Base-by-base conservation (phyloP, 2,797 vertebrate species). In the Gymnothorax reevesii region DNA sequence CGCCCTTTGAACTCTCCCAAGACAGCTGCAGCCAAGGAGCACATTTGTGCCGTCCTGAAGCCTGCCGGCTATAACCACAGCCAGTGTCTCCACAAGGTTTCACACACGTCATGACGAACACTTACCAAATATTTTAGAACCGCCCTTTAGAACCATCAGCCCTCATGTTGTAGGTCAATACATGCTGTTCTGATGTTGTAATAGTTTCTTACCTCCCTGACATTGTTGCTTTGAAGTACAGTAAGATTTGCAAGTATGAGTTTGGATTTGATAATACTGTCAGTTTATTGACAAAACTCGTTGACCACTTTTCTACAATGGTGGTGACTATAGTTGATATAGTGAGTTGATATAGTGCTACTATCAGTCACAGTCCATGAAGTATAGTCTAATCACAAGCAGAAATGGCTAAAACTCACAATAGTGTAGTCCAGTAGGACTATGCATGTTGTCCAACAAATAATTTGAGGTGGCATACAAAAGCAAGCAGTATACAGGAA, bases 1-100 rank as follows among this genome's bases (percentile, higher is more conserved):
- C 8, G 85, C 82, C 75, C 87, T 89, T 87, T 89, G 87, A 86
- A 87, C 86, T 87, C 84, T 80, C 60, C 1, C 57, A 33, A 84
- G 79, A 85, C 59, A 82, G 85, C 22, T 2, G 20, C 22, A 22
- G 42, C 77, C 52, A 17, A 80, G 42, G 77, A 54, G 75, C 42
- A 54, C 75, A 79, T 79, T 17, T 2, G 2, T 20, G 77, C 77
- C 77, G 20, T 80, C 77, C 77, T 80, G 9, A 55, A 59, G 20
- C 17, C 77, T 55, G 13, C 20, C 22, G 77, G 22, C 52, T 22
- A 22, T 33, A 12, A 80, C 7, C 15, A 15, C 69, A 25, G 27
- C 27, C 69, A 42, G 69, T 20, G 73, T 15, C 22, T 77, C 52
- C 73, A 49, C 73, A 77, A 20, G 5, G 25, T 73, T 42, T 73